Conservation (phyloP, 2,113 vertebrate species). For the Poeciliopsis turrubarensis region DNA sequence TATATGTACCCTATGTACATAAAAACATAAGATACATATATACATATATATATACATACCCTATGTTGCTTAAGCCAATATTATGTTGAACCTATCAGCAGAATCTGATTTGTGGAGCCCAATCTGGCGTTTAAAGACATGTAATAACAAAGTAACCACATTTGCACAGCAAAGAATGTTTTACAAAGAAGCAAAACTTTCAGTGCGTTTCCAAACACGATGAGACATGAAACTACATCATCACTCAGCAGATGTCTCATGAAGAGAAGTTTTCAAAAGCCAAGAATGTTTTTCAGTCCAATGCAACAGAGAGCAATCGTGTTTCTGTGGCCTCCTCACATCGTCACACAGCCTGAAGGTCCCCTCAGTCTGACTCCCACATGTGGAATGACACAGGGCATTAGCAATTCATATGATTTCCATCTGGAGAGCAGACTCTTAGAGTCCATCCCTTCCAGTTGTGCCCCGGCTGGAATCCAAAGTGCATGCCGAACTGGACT, state of each 20-base stretch:
- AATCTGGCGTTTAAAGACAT: too few species aligned
- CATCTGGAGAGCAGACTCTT: constrained; percentile 69
- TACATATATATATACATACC: too few species aligned
- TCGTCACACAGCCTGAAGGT: constrained; percentile 54
- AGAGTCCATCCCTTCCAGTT: constrained; percentile 64
- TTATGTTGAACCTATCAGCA: too few species aligned
- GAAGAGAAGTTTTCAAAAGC: constrained; percentile 6
- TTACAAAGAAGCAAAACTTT: background rate
- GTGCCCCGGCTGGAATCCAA: constrained; percentile 75
- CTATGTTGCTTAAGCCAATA: too few species aligned
- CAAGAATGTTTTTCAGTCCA: constrained; percentile 14
- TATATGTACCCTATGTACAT: too few species aligned
- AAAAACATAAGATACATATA: too few species aligned
- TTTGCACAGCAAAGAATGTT: too few species aligned
- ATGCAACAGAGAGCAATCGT: constrained; percentile 17
- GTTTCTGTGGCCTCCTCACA: constrained; percentile 34
- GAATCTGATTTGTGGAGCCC: too few species aligned
- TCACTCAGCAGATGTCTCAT: constrained; percentile 14
- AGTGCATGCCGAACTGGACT: constrained; percentile 52
- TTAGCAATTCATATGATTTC: constrained; percentile 76
- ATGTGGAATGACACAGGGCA: constrained; percentile 68
- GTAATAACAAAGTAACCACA: too few species aligned
- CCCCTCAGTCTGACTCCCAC: constrained; percentile 71
- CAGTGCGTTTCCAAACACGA: background rate
- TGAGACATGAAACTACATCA: constrained; percentile 5